phyloP scores from a whole-genome alignment of 2,113 vertebrate species.

The Psittacara wagleri region DNA sequence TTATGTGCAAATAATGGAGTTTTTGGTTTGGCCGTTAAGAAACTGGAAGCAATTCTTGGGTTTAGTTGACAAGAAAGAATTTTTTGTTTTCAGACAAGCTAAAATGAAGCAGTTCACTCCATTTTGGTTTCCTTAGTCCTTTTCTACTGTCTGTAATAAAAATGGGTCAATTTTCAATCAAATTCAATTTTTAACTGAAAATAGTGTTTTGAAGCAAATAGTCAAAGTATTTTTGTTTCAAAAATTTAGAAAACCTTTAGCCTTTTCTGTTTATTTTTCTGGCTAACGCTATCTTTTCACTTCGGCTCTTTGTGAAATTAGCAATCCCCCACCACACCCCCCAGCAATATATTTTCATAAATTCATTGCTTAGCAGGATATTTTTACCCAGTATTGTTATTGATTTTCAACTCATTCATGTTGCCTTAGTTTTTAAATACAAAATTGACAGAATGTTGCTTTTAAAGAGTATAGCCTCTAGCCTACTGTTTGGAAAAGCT shows the following conservation, averaged over 20 bases:
- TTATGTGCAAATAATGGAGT: neutral
- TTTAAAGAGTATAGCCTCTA: neutral
- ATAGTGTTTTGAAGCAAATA: neutral
- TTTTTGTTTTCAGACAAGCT: slow-evolving; percentile 1
- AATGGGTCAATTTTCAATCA: neutral
- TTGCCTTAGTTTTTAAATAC: neutral
- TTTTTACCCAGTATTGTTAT: neutral
- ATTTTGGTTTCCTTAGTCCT: neutral
- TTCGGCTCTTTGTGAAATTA: neutral
- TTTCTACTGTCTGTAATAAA: neutral
- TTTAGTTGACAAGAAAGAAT: neutral
- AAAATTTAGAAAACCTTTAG: neutral
- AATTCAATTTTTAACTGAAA: slow-evolving; percentile 26
- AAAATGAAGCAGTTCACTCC: neutral
- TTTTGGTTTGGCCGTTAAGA: neutral
- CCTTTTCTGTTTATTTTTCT: neutral
- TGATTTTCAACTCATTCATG: neutral
- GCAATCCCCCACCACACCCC: fast-evolving
- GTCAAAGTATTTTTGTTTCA: neutral
- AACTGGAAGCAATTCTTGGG: neutral
- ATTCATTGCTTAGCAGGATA: neutral
- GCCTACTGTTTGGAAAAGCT: neutral
- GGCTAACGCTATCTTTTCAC: neutral
- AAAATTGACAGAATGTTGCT: neutral
- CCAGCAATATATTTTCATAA: neutral